Conservation (phyloP, 2,797 vertebrate genomes). For the Crypturellus tataupa region DNA sequence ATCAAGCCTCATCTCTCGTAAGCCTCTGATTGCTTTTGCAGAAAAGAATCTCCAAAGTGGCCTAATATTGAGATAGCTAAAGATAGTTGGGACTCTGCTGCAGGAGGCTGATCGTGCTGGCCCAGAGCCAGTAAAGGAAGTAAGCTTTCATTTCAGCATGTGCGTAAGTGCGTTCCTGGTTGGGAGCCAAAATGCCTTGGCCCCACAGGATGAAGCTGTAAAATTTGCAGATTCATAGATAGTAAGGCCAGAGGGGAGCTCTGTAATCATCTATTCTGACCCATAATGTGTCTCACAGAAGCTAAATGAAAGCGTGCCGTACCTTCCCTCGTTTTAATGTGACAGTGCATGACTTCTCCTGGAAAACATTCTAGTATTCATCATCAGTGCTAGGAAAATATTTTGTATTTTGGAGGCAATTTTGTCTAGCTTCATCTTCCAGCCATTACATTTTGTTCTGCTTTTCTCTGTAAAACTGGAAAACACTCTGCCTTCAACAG, state of each 20-base stretch:
- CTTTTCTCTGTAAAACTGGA: background rate
- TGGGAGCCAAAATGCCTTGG: constrained; percentile 48
- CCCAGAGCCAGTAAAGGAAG: background rate
- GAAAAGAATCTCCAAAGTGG: background rate
- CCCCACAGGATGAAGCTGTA: constrained; percentile 38
- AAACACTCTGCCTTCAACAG: background rate
- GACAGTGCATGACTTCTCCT: background rate
- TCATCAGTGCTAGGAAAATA: background rate
- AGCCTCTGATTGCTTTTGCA: background rate
- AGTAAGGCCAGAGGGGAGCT: constrained; percentile 4
- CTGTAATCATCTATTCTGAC: constrained; percentile 13
- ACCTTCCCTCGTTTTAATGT: background rate
- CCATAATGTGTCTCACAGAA: constrained; percentile 27
- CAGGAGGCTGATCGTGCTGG: background rate
- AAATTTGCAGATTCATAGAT: constrained; percentile 40
- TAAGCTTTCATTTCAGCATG: background rate
- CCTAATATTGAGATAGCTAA: background rate
- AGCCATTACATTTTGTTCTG: background rate
- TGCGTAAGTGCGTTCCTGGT: background rate
- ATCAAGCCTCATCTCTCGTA: background rate
- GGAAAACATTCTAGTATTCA: background rate
- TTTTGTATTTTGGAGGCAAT: background rate
- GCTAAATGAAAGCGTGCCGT: background rate
- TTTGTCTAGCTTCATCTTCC: constrained; percentile 14
- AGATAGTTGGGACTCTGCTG: background rate